Evolutionary conservation across 2,113 vertebrate species (phyloP), one percentile per base, ranked within the genome.

Genomic region (Perccottus glenii): DNA sequence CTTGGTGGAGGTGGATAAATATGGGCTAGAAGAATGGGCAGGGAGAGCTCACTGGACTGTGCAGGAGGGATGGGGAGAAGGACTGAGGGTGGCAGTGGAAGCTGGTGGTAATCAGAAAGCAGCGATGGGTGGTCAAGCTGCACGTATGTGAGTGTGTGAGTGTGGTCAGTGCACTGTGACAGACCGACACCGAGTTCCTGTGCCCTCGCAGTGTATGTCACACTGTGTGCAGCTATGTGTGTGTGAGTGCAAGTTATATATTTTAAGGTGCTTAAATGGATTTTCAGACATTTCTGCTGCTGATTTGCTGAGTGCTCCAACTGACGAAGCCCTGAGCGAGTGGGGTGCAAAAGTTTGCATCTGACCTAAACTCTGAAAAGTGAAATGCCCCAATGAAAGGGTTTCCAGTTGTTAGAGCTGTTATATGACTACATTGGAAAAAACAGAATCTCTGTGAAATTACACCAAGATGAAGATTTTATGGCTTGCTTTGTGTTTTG

Each of bases 121-220:
- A 85, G 85, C 82, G 82, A 87, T 81, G 88, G 85, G 88, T 82
- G 85, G 84, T 87, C 82, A 85, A 77, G 75, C 84, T 81, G 65
- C 71, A 74, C 6, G 1, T 43, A 12, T 38, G 16, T 33, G 43
- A 57, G 70, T 70, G 57, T 65, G 75, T 60, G 60, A 42, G 40
- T 83, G 75, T 78, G 84, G 80, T 66, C 83, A 86, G 53, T 40
- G 38, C 75, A 77, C 75, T 81, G 85, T 87, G 80, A 87, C 76
- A 77, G 82, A 62, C 80, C 53, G 7, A 83, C 78, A 69, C 74
- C 4, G 43, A 56, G 62, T 77, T 81, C 76, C 66, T 77, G 62
- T 77, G 75, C 78, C 71, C 74, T 79, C 63, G 50, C 36, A 77
- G 82, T 74, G 79, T 74, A 60, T 9, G 48, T 68, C 77, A 75